Percentiles rank a stretch among this genome's conserved stretches.
Conservation (phyloP, 1,140 invertebrate species). For the Gryon sp. region DNA sequence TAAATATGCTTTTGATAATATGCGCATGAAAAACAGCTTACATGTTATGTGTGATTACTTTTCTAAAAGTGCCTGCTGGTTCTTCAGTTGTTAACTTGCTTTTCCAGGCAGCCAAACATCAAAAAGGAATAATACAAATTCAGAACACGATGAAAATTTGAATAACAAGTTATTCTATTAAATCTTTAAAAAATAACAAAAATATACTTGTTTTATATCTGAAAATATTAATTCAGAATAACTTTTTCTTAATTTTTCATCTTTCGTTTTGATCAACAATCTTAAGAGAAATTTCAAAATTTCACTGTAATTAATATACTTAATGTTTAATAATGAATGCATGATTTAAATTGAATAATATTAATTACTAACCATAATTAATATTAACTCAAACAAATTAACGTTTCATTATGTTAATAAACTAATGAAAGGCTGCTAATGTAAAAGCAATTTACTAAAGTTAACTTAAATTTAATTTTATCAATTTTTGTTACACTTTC, state of each 20-base stretch:
- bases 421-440: constrained; percentile 16
- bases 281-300: too few relatives aligned
- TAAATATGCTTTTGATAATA: constrained; percentile 32
- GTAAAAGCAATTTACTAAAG: constrained; percentile 29
- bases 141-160: too few relatives aligned
- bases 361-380: constrained; percentile 65
- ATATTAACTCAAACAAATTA: constrained; percentile 12
- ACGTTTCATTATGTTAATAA: constrained; percentile 12
- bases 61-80: constrained; percentile 60
- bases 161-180: too few relatives aligned
- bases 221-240: too few relatives aligned
- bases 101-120: constrained; percentile 24
- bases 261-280: too few relatives aligned
- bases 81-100: constrained; percentile 48
- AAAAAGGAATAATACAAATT: background rate
- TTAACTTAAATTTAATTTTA: too few relatives aligned
- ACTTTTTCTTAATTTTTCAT: too few relatives aligned
- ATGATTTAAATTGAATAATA: constrained; percentile 32
- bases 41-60: constrained; percentile 39
- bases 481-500: background rate
- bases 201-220: too few relatives aligned
- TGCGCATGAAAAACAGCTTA: constrained; percentile 38
- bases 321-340: constrained; percentile 11
- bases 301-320: too few relatives aligned
- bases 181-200: too few relatives aligned